Conservation (phyloP, 2,797 vertebrate genomes). For the Rachycentron canadum region DNA sequence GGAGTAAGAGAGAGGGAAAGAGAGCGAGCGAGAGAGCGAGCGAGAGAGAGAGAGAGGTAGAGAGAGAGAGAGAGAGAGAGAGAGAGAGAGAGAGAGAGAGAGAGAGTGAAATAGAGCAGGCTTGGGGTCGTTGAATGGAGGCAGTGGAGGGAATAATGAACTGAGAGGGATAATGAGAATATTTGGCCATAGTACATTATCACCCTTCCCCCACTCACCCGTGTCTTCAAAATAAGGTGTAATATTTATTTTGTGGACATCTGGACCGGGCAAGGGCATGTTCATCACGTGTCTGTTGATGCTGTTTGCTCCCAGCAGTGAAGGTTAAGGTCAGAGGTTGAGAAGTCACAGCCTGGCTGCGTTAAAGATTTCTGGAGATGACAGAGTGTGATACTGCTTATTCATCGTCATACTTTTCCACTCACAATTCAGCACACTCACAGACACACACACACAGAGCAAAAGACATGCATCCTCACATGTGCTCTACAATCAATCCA, state of each 20-base stretch:
- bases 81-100: conserved; percentile 34
- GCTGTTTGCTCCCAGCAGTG: conserved; percentile 46
- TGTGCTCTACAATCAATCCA: conserved; percentile 39
- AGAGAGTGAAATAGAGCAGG: conserved; percentile 20
- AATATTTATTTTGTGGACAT: conserved; percentile 75
- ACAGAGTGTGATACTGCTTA: conserved; percentile 50
- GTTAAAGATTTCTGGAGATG: conserved; percentile 72
- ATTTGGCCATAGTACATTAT: conserved; percentile 68
- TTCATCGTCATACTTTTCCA: conserved; percentile 39
- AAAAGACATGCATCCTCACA: conserved; percentile 18
- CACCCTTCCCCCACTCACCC: conserved; percentile 40
- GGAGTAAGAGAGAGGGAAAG: conserved; percentile 52
- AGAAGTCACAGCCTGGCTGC: conserved; percentile 59
- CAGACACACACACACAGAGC: conserved; percentile 5
- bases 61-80: no score
- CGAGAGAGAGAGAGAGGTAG: conserved; percentile 32
- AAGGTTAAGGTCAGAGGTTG: conserved; percentile 60
- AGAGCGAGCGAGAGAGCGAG: no score
- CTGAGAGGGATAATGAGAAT: conserved; percentile 76
- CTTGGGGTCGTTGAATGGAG: conserved; percentile 65
- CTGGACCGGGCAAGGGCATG: conserved; percentile 70
- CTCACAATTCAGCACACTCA: conserved; percentile 20
- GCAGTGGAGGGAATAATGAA: conserved; percentile 78
- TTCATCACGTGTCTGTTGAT: conserved; percentile 61
- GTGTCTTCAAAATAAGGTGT: conserved; percentile 66